Base-by-base conservation (phyloP, 1,140 invertebrate species). In the Phymorhynchus buccinoides region DNA sequence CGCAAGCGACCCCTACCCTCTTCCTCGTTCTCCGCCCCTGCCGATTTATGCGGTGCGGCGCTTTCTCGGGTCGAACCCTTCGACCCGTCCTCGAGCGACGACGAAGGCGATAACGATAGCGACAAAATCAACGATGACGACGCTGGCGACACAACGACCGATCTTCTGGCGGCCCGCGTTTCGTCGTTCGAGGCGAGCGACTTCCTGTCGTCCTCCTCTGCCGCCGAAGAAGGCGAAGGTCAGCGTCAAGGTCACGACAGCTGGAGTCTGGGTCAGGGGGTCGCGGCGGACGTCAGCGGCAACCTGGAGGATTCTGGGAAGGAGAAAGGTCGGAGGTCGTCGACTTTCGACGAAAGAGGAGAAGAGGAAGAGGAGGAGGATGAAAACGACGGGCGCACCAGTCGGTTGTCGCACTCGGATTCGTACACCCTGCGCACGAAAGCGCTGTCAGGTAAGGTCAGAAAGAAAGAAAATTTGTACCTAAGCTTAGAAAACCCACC, bases 211-310 rank as follows among this genome's bases (percentile, higher is more conserved):
- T 52, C 66, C 14, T n/a, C n/a, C n/a, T n/a, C n/a, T n/a, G n/a
- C n/a, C n/a, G 81, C 27, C 32, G 81, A 83, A 27, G 81, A 83
- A 71, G 81, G 48, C 42, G 22, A 77, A 82, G 84, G 68, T 48
- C 62, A 86, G 14, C 84, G 85, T 39, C n/a, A 18, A 35, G 84
- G 52, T 81, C 27, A 48, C n/a, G n/a, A n/a, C n/a, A n/a, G n/a
- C n/a, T n/a, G n/a, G n/a, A 86, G 85, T 39, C n/a, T 22, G 41
- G 84, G 52, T 81, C 27, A 48, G 18, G 85, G 82, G n/a, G 75
- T 52, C 7, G 32, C 44, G 0, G 86, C 86, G 22, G 88, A 88
- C 56, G 75, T 87, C 1, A 87, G 88, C 66, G 78, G 84, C 37
- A 86, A 86, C 71, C 68, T 84, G 39, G 80, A 87, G 39, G 87